phyloP scores from a whole-genome alignment of 37 sponge, comb jelly and placozoan genomes.

The Ianthella basta region DNA sequence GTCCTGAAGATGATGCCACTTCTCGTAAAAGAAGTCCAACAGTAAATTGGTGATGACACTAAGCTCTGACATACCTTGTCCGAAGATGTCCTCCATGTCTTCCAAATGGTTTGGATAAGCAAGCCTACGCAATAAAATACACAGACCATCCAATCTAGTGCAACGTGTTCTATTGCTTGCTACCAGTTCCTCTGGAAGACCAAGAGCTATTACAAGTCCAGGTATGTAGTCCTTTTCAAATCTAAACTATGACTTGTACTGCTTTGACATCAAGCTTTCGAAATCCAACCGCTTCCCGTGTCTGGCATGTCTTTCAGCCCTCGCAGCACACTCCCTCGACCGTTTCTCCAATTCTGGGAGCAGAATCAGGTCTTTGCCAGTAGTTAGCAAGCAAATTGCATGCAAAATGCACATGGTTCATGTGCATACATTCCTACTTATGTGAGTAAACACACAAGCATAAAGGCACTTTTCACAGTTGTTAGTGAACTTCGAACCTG shows the following conservation, averaged over 20 bases:
- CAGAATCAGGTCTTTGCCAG: no score
- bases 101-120: neutral
- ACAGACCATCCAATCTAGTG: neutral
- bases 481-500: no score
- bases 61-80: neutral
- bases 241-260: neutral
- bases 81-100: neutral
- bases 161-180: neutral
- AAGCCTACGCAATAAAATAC: neutral
- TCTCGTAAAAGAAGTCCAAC: neutral
- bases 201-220: neutral
- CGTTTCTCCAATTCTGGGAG: neutral
- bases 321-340: neutral
- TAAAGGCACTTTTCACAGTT: no score
- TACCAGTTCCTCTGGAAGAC: neutral
- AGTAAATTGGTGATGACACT: neutral
- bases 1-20: conserved; percentile 24
- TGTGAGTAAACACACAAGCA: no score
- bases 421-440: no score
- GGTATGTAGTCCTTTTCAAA: conserved; percentile 11
- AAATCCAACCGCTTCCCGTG: neutral
- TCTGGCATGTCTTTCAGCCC: neutral
- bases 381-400: no score
- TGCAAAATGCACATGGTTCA: no score
- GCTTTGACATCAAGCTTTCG: neutral